Evolutionary conservation across 2,797 vertebrate genomes (phyloP).

Genomic region (Hypotaenidia philippensis): DNA sequence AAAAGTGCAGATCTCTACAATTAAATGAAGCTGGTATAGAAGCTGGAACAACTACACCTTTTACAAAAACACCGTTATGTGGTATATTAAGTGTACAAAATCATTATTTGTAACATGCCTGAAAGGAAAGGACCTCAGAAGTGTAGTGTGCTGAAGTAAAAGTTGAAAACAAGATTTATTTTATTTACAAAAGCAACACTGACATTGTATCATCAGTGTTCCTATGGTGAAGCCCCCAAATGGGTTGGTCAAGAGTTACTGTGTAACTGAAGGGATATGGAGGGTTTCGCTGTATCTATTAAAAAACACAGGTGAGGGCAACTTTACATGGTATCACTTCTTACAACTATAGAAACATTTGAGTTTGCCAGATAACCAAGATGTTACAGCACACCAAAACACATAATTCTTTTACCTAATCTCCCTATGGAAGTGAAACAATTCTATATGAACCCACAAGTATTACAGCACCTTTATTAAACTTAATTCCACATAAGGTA

Average conservation of each 20-base stretch:
- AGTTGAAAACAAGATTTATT: not conserved
- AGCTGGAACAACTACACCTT: not conserved
- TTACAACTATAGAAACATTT: not conserved
- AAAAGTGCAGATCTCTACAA: not conserved
- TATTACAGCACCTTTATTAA: not conserved
- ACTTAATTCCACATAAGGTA: not conserved
- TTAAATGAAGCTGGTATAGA: not conserved
- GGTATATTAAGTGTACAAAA: not conserved
- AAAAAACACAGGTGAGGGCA: not conserved
- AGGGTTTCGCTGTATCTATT: not conserved
- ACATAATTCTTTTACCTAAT: not conserved
- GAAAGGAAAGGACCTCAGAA: not conserved
- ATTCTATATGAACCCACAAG: not conserved
- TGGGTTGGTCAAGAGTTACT: not conserved
- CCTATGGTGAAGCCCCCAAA: not conserved
- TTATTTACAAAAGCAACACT: not conserved
- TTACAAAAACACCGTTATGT: not conserved
- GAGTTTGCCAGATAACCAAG: not conserved
- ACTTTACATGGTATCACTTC: not conserved
- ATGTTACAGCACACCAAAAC: not conserved
- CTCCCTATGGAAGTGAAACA: not conserved
- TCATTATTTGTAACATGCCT: not conserved
- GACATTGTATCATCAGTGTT: not conserved
- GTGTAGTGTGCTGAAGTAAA: not conserved
- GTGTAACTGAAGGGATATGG: not conserved